Evolutionary conservation across 2,888 invertebrate genomes (phyloP).

Genomic region (Clitarchus hookeri): DNA sequence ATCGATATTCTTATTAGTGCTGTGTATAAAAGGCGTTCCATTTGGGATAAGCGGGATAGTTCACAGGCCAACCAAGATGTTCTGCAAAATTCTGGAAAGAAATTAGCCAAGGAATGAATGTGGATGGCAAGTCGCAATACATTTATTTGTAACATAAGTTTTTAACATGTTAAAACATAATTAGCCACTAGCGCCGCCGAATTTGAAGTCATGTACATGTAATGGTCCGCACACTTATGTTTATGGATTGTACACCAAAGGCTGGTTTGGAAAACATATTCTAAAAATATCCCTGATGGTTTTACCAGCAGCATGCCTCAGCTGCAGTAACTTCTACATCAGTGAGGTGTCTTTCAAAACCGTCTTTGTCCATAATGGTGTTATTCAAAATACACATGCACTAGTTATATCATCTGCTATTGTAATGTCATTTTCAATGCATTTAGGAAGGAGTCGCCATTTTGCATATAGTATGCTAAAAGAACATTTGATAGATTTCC

Average conservation of each 20-base stretch:
- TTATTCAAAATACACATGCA: slow-evolving; percentile 33
- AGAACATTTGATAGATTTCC: slow-evolving; percentile 28
- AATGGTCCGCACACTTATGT: neutral
- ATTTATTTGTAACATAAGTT: no score
- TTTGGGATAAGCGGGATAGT: no score
- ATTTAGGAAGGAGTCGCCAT: slow-evolving; percentile 35
- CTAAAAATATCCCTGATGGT: neutral
- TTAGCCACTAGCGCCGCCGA: neutral
- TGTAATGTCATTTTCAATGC: slow-evolving; percentile 33
- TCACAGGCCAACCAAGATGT: no score
- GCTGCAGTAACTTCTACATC: neutral
- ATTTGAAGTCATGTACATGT: neutral
- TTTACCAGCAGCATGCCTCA: neutral
- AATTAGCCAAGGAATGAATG: no score
- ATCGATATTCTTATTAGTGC: no score
- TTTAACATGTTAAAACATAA: neutral
- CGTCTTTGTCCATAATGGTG: slow-evolving; percentile 35
- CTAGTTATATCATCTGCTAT: slow-evolving; percentile 32
- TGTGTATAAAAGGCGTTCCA: no score
- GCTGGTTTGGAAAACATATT: slow-evolving; percentile 10
- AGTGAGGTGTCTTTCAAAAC: neutral
- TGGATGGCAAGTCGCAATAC: no score
- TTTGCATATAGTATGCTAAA: slow-evolving; percentile 38
- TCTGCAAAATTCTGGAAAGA: no score
- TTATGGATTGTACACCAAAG: neutral